Percentiles rank a stretch among this genome's conserved stretches.
These are phyloP conservation scores for Spisula solida DNA, from an alignment of 2,888 invertebrate species.

Conservation along the genomic window DNA sequence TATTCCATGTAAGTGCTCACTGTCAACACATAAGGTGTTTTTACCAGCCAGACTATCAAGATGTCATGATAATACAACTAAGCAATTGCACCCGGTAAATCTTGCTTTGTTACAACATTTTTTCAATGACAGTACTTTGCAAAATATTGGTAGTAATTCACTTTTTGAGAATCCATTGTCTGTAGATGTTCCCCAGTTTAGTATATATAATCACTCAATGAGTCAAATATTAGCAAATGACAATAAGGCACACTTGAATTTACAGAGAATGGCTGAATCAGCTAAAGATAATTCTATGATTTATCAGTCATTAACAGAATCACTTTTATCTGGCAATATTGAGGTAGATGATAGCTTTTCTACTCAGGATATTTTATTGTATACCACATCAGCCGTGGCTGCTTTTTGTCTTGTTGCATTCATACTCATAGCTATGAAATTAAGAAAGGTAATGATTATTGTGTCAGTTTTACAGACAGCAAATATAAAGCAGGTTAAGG, in stretches of 20 bases:
- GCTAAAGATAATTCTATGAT: constrained; percentile 34
- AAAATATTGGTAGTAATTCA: constrained; percentile 28
- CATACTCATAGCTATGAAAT: constrained; percentile 18
- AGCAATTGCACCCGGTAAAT: constrained; percentile 50
- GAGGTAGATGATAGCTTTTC: constrained; percentile 13
- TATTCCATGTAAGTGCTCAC: constrained; percentile 48
- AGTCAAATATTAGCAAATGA: constrained; percentile 45
- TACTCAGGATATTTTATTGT: constrained; percentile 33
- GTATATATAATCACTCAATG: constrained; percentile 49
- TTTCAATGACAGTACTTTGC: constrained; percentile 32
- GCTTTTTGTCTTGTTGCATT: constrained; percentile 19
- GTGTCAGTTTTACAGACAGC: no score
- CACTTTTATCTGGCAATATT: constrained; percentile 27
- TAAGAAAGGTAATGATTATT: no score
- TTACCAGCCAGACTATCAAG: constrained; percentile 40
- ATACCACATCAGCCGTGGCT: constrained; percentile 37
- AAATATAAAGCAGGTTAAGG: no score
- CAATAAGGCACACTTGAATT: constrained; percentile 42
- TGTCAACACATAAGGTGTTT: constrained; percentile 30
- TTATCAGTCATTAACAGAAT: constrained; percentile 48
- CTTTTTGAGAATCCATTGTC: constrained; percentile 32
- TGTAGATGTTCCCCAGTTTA: constrained; percentile 30
- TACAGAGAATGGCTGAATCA: constrained; percentile 49
- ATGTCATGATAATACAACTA: constrained; percentile 44
- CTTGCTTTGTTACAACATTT: constrained; percentile 55